phyloP scores from a whole-genome alignment of 2,888 invertebrate genomes.

The Drosophila nr. perissopoda region DNA sequence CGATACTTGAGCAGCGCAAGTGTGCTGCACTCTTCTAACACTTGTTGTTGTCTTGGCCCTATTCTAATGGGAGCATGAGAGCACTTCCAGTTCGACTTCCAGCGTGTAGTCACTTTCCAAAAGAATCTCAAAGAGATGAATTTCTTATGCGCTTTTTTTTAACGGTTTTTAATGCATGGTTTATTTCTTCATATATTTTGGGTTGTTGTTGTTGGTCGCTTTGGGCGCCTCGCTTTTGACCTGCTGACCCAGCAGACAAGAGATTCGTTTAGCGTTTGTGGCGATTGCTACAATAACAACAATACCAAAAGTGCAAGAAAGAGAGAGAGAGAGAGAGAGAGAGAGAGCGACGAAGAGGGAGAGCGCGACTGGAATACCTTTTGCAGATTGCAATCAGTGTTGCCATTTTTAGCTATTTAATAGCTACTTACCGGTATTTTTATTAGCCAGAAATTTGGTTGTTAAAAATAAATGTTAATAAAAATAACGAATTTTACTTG shows the following conservation, averaged over 20 bases:
- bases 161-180: slow-evolving; percentile 22
- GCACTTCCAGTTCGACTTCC: slow-evolving; percentile 12
- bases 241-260: slow-evolving; percentile 66
- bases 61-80: slow-evolving; percentile 6
- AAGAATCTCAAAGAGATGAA: slow-evolving; percentile 4
- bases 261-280: slow-evolving; percentile 66
- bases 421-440: background rate
- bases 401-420: slow-evolving; percentile 4
- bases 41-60: background rate
- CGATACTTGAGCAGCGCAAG: slow-evolving; percentile 41
- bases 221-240: slow-evolving; percentile 56
- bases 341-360: background rate
- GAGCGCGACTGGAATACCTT: background rate
- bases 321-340: too few species aligned
- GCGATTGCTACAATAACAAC: slow-evolving; percentile 40
- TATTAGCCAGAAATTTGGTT: background rate
- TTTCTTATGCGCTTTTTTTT: slow-evolving; percentile 20
- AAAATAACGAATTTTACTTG: background rate
- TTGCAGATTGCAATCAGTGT: slow-evolving; percentile 6
- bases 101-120: slow-evolving; percentile 26
- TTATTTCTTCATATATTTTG: slow-evolving; percentile 5
- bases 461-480: background rate
- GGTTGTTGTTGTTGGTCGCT: slow-evolving; percentile 19
- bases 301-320: slow-evolving; percentile 24
- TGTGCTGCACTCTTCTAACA: slow-evolving; percentile 20